Conservation (phyloP, 2,797 vertebrate genomes). For the Choloepus didactylus region DNA sequence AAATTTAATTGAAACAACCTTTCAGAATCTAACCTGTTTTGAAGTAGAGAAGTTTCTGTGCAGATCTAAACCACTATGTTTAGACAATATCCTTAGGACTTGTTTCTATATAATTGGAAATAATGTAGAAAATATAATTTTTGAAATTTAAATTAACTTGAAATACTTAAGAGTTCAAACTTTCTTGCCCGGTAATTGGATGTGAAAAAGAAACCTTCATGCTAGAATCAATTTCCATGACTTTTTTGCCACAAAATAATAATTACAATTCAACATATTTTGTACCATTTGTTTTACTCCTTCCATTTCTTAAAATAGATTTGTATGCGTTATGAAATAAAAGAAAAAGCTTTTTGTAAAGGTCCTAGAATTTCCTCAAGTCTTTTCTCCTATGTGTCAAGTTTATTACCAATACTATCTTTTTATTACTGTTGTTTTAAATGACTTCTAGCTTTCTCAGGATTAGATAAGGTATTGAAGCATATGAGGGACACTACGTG, state of each 20-base stretch:
- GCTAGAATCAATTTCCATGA: slow-evolving; percentile 41
- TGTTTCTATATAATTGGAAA: slow-evolving; percentile 63
- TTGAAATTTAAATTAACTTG: slow-evolving; percentile 40
- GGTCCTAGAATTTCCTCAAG: neutral
- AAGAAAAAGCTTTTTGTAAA: slow-evolving; percentile 22
- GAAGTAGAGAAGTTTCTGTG: neutral
- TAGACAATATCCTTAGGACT: slow-evolving; percentile 40
- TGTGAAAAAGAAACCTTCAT: slow-evolving; percentile 46
- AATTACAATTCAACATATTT: neutral
- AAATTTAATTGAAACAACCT: slow-evolving; percentile 55
- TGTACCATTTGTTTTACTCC: slow-evolving; percentile 9
- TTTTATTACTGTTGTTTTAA: slow-evolving; percentile 11
- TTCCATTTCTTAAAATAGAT: slow-evolving; percentile 41
- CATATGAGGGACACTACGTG: neutral
- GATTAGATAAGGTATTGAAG: slow-evolving; percentile 4
- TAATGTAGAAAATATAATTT: slow-evolving; percentile 41
- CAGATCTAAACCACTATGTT: slow-evolving; percentile 14
- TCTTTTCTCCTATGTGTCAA: neutral
- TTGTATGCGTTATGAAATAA: slow-evolving; percentile 48
- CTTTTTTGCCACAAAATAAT: slow-evolving; percentile 14
- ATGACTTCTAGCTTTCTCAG: neutral
- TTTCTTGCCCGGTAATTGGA: slow-evolving; percentile 39
- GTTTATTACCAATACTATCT: slow-evolving; percentile 8
- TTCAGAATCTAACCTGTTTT: slow-evolving; percentile 27
- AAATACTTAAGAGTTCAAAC: neutral